Percentiles rank a stretch among this genome's conserved stretches.
These are phyloP conservation scores for Aproaerema taeniolella DNA, from an alignment of 2,888 invertebrate species.

Conservation along the genomic window DNA sequence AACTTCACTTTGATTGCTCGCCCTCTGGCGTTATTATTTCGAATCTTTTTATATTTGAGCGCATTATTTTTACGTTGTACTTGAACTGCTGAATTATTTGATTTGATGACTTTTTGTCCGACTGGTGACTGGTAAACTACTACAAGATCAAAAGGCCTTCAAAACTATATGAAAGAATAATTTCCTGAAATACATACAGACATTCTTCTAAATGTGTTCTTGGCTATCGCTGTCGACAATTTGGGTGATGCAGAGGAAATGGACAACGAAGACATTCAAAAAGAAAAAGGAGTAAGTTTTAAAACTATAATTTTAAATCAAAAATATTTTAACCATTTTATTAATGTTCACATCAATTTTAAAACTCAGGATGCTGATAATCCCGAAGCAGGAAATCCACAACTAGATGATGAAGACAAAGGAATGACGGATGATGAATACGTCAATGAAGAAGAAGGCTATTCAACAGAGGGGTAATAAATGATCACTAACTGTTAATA, in stretches of 20 bases:
- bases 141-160: no score
- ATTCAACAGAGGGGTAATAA: constrained; percentile 81
- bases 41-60: no score
- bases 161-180: background rate
- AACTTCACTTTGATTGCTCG: no score
- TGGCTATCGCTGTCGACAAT: constrained; percentile 99
- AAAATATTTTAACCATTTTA: background rate
- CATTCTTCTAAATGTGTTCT: constrained; percentile 99
- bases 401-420: constrained; percentile 72
- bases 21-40: no score
- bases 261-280: constrained; percentile 88
- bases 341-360: background rate
- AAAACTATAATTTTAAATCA: background rate
- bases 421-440: constrained; percentile 81
- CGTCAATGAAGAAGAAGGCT: constrained; percentile 80
- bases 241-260: constrained; percentile 99
- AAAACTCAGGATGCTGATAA: constrained; percentile 57
- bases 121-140: no score
- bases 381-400: constrained; percentile 60
- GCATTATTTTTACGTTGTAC: no score
- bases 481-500: no score
- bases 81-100: no score
- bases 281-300: constrained; percentile 80
- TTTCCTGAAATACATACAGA: constrained; percentile 76
- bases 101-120: no score